phyloP scores from a whole-genome alignment of 2,888 invertebrate species.

The Poecilus cupreus region DNA sequence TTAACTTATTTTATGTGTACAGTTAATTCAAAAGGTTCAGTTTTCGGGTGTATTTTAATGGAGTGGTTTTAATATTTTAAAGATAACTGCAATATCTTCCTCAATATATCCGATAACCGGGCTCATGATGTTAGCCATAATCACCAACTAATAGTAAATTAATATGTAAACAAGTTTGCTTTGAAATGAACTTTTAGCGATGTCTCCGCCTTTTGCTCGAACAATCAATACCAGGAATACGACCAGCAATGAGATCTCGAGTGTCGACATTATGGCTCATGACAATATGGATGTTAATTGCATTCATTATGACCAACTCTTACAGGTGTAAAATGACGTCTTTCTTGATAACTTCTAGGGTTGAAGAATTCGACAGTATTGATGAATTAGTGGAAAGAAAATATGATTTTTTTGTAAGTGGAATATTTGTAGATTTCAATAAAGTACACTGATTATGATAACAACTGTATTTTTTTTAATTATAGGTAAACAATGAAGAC shows the following conservation, averaged over 20 bases:
- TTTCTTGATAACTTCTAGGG: slow-evolving; percentile 21
- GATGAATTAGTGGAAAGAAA: slow-evolving; percentile 35
- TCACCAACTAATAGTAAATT: too few relatives aligned
- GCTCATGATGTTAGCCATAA: too few relatives aligned
- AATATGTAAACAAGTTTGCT: too few relatives aligned
- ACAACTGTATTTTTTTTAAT: neutral
- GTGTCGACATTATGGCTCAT: slow-evolving; percentile 7
- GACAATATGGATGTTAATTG: slow-evolving; percentile 33
- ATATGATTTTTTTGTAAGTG: slow-evolving; percentile 27
- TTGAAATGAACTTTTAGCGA: neutral
- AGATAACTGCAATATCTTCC: too few relatives aligned
- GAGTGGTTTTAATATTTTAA: too few relatives aligned
- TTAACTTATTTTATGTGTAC: too few relatives aligned
- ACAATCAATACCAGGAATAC: slow-evolving; percentile 28
- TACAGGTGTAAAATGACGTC: slow-evolving; percentile 51
- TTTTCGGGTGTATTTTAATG: too few relatives aligned
- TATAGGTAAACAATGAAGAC: slow-evolving; percentile 35
- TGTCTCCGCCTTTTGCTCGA: slow-evolving; percentile 23
- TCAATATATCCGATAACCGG: too few relatives aligned
- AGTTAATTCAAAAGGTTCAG: too few relatives aligned
- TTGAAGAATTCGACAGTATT: slow-evolving; percentile 29
- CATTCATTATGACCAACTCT: slow-evolving; percentile 34
- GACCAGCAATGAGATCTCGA: neutral
- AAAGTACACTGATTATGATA: neutral
- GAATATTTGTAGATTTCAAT: neutral